Conservation (phyloP, 2,888 invertebrate genomes). For the Phrixothrix hirtus region DNA sequence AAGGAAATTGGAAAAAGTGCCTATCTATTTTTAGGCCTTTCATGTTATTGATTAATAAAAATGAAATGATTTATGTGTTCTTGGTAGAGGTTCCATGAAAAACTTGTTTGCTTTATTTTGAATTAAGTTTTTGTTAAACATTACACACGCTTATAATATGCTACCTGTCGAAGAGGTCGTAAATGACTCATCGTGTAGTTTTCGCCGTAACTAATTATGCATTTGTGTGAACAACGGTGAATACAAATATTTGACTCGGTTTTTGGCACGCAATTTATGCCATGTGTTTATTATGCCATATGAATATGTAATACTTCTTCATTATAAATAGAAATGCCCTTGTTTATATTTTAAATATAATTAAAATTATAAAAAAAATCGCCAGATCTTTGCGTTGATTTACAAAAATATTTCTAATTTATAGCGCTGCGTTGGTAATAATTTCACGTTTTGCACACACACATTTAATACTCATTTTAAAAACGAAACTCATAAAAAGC, state of each 20-base stretch:
- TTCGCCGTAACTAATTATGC: slow-evolving; percentile 1
- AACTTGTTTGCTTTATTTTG: neutral
- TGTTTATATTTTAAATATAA: neutral
- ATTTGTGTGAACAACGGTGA: neutral
- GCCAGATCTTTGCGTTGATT: too few species aligned
- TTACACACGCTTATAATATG: slow-evolving; percentile 7
- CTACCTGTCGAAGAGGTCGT: slow-evolving; percentile 2
- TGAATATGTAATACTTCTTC: neutral
- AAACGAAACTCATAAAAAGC: neutral
- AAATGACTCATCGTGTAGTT: slow-evolving; percentile 1
- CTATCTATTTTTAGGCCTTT: neutral
- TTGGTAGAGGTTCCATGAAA: neutral
- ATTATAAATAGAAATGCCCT: too few species aligned
- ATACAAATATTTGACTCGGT: neutral
- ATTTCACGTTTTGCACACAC: too few species aligned
- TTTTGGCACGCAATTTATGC: slow-evolving; percentile 8
- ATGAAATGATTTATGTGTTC: neutral
- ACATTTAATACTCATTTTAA: too few species aligned
- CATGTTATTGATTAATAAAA: neutral
- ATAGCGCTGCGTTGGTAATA: too few species aligned
- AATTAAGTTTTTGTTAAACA: neutral
- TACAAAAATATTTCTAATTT: too few species aligned
- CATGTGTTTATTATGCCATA: neutral
- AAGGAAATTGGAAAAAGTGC: too few species aligned
- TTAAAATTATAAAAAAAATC: neutral